A percentile compares a stretch with the other conserved stretches of the same genome.
Evolutionary conservation across 2,797 vertebrate genomes (phyloP).

Genomic region (Anabacerthia variegaticeps): DNA sequence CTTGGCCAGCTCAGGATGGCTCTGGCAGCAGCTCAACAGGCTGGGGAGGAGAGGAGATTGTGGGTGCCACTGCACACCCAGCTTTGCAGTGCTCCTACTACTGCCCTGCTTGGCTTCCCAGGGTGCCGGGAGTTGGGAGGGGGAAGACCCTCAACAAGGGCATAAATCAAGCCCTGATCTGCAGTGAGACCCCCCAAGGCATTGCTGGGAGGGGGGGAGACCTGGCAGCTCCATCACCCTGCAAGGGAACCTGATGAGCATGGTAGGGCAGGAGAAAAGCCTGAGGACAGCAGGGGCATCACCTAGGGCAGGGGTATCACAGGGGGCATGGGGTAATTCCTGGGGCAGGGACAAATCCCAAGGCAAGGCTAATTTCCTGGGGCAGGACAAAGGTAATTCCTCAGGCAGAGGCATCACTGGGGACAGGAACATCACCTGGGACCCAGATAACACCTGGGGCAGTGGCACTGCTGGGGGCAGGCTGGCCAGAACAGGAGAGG

Average conservation of each 20-base stretch:
- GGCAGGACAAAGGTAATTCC: not conserved
- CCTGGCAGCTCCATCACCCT: not conserved
- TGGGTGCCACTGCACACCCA: fast-evolving
- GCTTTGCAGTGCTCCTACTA: not conserved
- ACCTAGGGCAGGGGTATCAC: not conserved
- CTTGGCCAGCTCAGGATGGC: slow-evolving; percentile 25
- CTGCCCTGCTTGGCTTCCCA: not conserved
- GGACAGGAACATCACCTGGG: not conserved
- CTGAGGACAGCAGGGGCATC: not conserved
- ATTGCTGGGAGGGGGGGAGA: not conserved
- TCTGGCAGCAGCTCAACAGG: slow-evolving; percentile 48
- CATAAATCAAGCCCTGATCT: not conserved
- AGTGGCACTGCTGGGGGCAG: not conserved
- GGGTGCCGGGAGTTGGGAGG: too few species aligned
- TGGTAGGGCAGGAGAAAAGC: not conserved
- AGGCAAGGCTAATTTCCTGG: not conserved
- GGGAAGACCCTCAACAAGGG: not conserved
- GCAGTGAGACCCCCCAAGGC: not conserved
- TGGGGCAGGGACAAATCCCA: not conserved
- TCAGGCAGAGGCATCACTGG: too few species aligned
- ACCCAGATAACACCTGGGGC: too few species aligned
- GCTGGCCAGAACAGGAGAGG: not conserved
- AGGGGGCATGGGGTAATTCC: not conserved
- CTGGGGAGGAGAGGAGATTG: not conserved
- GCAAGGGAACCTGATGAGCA: not conserved